A percentile compares a stretch with the other conserved stretches of the same genome.
phyloP scores from a whole-genome alignment of 2,888 invertebrate species.

The Sinopyrophorus schimmeli region DNA sequence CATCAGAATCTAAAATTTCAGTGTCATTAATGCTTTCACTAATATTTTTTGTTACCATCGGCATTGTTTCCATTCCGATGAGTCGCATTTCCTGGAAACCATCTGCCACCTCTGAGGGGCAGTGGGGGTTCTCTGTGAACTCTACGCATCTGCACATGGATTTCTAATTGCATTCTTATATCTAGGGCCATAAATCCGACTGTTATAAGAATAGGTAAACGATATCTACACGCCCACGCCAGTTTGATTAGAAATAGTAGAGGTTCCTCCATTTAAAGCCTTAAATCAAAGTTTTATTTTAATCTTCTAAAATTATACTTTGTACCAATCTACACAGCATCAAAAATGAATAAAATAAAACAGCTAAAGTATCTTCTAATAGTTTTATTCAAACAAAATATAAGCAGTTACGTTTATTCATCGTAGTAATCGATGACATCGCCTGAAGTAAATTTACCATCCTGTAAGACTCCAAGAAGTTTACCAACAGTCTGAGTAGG shows the following conservation, averaged over 20 bases:
- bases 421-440: constrained; percentile 87
- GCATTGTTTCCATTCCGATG: constrained; percentile 15
- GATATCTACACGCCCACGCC: constrained; percentile 71
- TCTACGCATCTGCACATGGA: constrained; percentile 61
- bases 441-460: constrained; percentile 75
- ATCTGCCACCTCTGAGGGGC: constrained; percentile 13
- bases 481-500: constrained; percentile 75
- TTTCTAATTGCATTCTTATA: constrained; percentile 68
- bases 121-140: constrained; percentile 38
- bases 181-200: constrained; percentile 69
- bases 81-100: constrained; percentile 21
- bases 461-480: constrained; percentile 69
- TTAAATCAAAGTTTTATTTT: no score
- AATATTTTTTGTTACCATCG: constrained; percentile 18
- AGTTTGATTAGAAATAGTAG: constrained; percentile 70
- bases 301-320: no score
- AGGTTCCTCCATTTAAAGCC: constrained; percentile 32
- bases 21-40: no score
- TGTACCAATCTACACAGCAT: constrained; percentile 4
- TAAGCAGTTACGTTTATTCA: no score
- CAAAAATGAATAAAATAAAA: no score
- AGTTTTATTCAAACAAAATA: no score
- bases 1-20: no score
- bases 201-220: constrained; percentile 68
- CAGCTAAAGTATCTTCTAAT: no score